Evolutionary conservation across 2,888 invertebrate genomes (phyloP).

Genomic region (Erynnis tages): DNA sequence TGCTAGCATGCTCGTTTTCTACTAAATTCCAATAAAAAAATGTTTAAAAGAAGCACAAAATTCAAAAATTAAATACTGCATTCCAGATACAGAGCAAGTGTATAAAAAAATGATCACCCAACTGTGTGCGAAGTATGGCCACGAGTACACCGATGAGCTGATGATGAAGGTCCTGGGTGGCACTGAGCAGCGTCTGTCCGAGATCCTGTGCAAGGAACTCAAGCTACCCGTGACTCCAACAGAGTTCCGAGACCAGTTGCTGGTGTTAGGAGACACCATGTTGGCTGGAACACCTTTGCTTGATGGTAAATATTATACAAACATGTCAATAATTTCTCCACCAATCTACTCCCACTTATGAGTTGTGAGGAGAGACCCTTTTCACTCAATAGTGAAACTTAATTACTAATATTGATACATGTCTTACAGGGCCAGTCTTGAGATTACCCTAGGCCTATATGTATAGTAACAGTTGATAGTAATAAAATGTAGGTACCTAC

Average conservation of each 20-base stretch:
- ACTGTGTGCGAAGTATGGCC: constrained; percentile 87
- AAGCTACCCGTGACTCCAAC: constrained; percentile 84
- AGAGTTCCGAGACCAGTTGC: constrained; percentile 84
- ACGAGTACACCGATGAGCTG: constrained; percentile 89
- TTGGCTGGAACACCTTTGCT: constrained; percentile 83
- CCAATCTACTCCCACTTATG: too few species aligned
- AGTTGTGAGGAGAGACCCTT: too few species aligned
- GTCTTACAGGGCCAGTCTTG: too few species aligned
- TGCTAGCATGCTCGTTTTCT: too few species aligned
- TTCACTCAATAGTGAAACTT: too few species aligned
- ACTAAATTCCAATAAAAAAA: too few species aligned
- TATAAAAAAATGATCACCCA: constrained; percentile 88
- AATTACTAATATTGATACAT: too few species aligned
- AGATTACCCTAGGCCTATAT: too few species aligned
- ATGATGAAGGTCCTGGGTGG: constrained; percentile 90
- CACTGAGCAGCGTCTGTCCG: constrained; percentile 85
- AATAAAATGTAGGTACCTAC: too few species aligned
- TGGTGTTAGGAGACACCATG: constrained; percentile 80
- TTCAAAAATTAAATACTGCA: too few species aligned
- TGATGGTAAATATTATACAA: constrained; percentile 81
- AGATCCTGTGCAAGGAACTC: constrained; percentile 85
- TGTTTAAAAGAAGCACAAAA: too few species aligned
- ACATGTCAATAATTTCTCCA: neutral
- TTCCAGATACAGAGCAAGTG: constrained; percentile 89
- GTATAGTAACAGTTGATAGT: too few species aligned